Base-by-base conservation (phyloP, 1,140 invertebrate genomes). In the Achroia grisella region DNA sequence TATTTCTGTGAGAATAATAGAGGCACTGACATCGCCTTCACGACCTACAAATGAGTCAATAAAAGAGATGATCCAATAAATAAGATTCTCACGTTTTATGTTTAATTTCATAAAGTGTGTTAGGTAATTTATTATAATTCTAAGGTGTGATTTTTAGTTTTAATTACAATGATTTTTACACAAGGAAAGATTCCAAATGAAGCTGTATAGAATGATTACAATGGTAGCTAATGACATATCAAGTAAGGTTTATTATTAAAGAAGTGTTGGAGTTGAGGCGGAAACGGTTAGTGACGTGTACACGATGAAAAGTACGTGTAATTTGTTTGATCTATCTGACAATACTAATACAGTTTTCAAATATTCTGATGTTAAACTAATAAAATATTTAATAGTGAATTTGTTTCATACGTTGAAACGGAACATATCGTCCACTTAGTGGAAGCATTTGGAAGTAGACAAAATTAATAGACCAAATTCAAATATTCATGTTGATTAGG, bases 161-260 rank as follows among this genome's bases (percentile, higher is more conserved):
- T 58, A 54, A 71, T 75, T 64, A 61, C 52, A 47, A 35, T 41
- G 13, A 48, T 72, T 80, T 68, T 73, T 75, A 67, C 62, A 70
- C 49, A 58, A 62, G 72, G 80, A 84, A 84, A 84, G 80, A 81
- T 84, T 84, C 80, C 80, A 84, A 84, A 84, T 77, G 58, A 62
- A 54, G 61, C 39, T 73, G 71, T 44, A 52, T 65, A 61, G 56
- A 57, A 42, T 51, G 55, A 54, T 56, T 41, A 59, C 58, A 45
- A 71, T 64, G 69, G 67, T 80, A 82, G 80, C 60, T 71, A 79
- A 77, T 84, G 66, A 85, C 80, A 85, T 85, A 85, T 85, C 80
- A 85, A 63, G 68, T 71, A 75, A 80, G 71, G 70, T 79, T 85
- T 80, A 71, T 77, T 68, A 71, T 70, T 59, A 58, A 63, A 66